Evolutionary conservation across 2,888 invertebrate species (phyloP).

Genomic region (Eudemis profundana): DNA sequence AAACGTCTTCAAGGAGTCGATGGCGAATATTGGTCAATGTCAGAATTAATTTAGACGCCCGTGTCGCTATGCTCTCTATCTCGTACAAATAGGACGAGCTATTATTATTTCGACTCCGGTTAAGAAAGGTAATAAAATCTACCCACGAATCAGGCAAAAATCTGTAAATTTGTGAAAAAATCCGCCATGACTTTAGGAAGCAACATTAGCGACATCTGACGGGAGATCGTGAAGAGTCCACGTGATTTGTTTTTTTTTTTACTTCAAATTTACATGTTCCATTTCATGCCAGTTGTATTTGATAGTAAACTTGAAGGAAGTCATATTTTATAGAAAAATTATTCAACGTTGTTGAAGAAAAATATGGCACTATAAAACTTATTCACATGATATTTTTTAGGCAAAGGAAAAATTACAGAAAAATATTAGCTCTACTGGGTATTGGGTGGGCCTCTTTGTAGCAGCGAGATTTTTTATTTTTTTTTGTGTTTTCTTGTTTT

Average conservation of each 20-base stretch:
- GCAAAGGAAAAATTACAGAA: no score
- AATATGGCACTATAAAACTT: background rate
- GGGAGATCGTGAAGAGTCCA: slow-evolving; percentile 66
- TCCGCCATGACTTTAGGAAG: slow-evolving; percentile 81
- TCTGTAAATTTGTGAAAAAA: slow-evolving; percentile 78
- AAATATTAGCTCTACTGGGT: no score
- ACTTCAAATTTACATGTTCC: slow-evolving; percentile 69
- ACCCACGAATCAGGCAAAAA: slow-evolving; percentile 79
- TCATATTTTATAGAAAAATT: background rate
- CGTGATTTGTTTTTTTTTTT: slow-evolving; percentile 75
- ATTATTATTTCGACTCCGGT: slow-evolving; percentile 74
- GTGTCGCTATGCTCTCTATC: slow-evolving; percentile 65
- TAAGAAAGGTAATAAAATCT: slow-evolving; percentile 68
- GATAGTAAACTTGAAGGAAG: no score
- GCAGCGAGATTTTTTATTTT: no score
- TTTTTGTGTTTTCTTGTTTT: no score
- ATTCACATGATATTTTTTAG: background rate
- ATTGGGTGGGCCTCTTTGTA: no score
- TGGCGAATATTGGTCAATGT: slow-evolving; percentile 59
- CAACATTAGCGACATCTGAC: slow-evolving; percentile 81
- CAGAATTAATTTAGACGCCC: slow-evolving; percentile 57
- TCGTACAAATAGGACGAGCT: slow-evolving; percentile 68
- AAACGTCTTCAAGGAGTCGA: slow-evolving; percentile 64
- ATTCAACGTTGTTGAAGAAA: background rate
- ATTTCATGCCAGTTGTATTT: slow-evolving; percentile 66